These are phyloP conservation scores for Platerodrilus igneus DNA, from an alignment of 2,888 invertebrate species.

Conservation along the genomic window DNA sequence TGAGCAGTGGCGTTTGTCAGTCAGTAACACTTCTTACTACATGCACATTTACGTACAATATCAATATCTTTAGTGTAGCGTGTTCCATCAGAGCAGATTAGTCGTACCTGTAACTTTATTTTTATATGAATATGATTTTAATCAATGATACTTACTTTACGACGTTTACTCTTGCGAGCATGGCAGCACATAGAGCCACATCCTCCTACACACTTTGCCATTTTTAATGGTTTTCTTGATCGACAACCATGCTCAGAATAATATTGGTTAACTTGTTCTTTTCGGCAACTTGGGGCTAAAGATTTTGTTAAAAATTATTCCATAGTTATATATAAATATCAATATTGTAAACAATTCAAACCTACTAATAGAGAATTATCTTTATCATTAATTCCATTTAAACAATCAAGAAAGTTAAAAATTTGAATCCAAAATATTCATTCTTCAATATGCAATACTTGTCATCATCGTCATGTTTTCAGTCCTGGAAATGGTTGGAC, in stretches of 20 bases:
- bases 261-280: constrained; percentile 86
- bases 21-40: constrained; percentile 86
- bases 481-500: no score
- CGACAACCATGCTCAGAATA: constrained; percentile 89
- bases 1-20: constrained; percentile 59
- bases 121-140: no score
- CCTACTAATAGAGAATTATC: no score
- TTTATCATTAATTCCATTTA: no score
- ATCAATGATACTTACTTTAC: constrained; percentile 62
- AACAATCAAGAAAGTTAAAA: no score
- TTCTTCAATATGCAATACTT: no score
- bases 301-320: no score
- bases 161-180: constrained; percentile 86
- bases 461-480: no score
- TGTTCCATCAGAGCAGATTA: constrained; percentile 88
- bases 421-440: no score
- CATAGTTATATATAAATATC: no score
- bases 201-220: constrained; percentile 78
- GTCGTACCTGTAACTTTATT: constrained; percentile 69
- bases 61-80: constrained; percentile 94
- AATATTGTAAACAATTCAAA: no score
- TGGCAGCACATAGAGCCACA: constrained; percentile 86
- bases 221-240: constrained; percentile 84
- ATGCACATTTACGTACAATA: constrained; percentile 94
- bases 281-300: constrained; percentile 73